These are phyloP conservation scores for Zaprionus kolodkinae DNA, from an alignment of 1,140 invertebrate genomes.

Conservation along the genomic window DNA sequence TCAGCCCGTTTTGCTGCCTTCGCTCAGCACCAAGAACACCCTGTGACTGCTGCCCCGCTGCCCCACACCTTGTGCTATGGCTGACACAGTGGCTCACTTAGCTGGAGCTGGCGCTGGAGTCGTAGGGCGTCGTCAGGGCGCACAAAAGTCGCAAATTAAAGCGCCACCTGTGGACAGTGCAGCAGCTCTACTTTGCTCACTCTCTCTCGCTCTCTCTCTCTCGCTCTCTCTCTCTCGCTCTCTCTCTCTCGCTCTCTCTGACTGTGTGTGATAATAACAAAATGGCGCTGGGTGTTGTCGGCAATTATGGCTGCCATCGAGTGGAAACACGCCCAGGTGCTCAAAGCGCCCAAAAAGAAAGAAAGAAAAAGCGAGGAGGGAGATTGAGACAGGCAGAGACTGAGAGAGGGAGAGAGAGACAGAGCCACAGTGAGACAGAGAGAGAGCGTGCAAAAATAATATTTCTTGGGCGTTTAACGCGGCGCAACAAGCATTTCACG, in stretches of 20 bases:
- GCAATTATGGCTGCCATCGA: slow-evolving; percentile 56
- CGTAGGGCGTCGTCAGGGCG: slow-evolving; percentile 42
- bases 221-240: background rate
- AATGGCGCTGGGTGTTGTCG: slow-evolving; percentile 35
- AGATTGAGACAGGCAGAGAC: background rate
- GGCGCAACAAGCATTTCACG: slow-evolving; percentile 62
- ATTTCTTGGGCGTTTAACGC: slow-evolving; percentile 66
- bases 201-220: background rate
- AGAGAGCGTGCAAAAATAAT: slow-evolving; percentile 16
- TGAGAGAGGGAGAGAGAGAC: background rate
- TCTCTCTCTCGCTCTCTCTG: background rate
- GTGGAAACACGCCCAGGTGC: slow-evolving; percentile 27
- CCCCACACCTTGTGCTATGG: background rate
- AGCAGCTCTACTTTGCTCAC: background rate
- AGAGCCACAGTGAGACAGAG: background rate
- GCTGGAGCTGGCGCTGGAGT: slow-evolving; percentile 32
- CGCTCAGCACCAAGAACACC: background rate
- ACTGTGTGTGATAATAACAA: slow-evolving; percentile 52
- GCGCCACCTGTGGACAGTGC: slow-evolving; percentile 65
- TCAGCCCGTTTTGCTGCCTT: background rate
- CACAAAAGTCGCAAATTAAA: slow-evolving; percentile 71
- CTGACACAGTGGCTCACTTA: slow-evolving; percentile 79
- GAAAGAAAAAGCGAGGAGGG: background rate
- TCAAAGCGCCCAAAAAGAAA: slow-evolving; percentile 13
- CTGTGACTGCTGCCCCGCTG: background rate